Percentiles rank a stretch among this genome's conserved stretches.
Evolutionary conservation across 2,113 vertebrate genomes (phyloP).

Genomic region (Chaetura pelagica): DNA sequence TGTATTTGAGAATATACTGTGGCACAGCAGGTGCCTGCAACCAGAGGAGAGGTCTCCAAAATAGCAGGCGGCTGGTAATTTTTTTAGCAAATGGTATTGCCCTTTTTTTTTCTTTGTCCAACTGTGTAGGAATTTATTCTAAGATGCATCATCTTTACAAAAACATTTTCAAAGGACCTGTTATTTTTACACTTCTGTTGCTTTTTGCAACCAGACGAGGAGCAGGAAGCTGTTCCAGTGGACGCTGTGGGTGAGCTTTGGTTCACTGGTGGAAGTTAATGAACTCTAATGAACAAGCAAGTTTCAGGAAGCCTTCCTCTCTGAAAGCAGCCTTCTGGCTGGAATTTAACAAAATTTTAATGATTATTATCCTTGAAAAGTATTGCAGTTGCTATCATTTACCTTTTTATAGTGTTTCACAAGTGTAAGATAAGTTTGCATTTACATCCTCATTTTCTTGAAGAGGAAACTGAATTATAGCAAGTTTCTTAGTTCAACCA

Average conservation of each 20-base stretch:
- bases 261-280: not conserved
- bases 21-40: slow-evolving; percentile 1
- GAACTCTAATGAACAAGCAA: not conserved
- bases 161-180: slow-evolving; percentile 8
- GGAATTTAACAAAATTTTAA: not conserved
- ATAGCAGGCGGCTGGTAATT: slow-evolving; percentile 44
- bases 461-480: not conserved
- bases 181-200: slow-evolving; percentile 48
- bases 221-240: slow-evolving; percentile 13
- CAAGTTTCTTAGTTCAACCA: not conserved
- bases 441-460: not conserved
- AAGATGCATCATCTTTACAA: slow-evolving; percentile 12
- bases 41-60: slow-evolving; percentile 23
- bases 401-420: not conserved
- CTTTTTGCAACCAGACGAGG: not conserved
- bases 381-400: not conserved
- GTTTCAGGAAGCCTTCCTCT: slow-evolving; percentile 1
- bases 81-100: slow-evolving; percentile 30
- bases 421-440: not conserved
- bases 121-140: slow-evolving; percentile 48
- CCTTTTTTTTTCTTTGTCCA: not conserved
- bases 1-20: slow-evolving; percentile 14
- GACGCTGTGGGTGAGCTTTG: not conserved
- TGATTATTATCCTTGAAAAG: not conserved
- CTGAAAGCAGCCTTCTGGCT: not conserved